phyloP scores from a whole-genome alignment of 2,888 invertebrate species.

The Iselma pallidipennis region DNA sequence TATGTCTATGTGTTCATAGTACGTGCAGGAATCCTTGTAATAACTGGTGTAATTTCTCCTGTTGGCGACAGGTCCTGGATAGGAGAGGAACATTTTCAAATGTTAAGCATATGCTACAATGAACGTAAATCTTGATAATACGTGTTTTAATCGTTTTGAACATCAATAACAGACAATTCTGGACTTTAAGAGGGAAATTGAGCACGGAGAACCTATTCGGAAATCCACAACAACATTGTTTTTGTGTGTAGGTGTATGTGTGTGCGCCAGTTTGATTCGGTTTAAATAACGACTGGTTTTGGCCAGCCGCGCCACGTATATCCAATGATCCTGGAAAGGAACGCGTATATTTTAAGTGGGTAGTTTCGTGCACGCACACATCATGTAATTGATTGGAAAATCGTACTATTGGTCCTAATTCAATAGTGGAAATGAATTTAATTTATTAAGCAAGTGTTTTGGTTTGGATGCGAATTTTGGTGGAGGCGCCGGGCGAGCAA shows the following conservation, averaged over 20 bases:
- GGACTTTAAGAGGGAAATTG: not conserved
- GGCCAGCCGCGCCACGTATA: not conserved
- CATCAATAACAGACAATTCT: constrained; percentile 15
- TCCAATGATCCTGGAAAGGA: not conserved
- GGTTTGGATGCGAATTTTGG: not conserved
- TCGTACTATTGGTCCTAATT: not conserved
- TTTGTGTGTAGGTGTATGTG: not conserved
- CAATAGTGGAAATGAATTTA: not conserved
- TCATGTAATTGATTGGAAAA: not conserved
- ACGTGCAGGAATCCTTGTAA: constrained; percentile 52
- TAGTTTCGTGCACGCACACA: not conserved
- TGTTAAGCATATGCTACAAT: constrained; percentile 40
- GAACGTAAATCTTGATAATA: constrained; percentile 27
- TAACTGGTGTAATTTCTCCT: constrained; percentile 52
- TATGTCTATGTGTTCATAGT: constrained; percentile 37
- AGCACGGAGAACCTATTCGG: not conserved
- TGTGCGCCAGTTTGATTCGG: not conserved
- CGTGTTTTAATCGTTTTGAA: constrained; percentile 20
- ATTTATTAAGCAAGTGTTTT: not conserved
- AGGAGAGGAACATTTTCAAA: constrained; percentile 34
- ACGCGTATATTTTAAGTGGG: not conserved
- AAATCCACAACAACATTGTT: constrained; percentile 3
- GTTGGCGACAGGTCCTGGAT: constrained; percentile 41
- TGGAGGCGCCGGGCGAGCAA: not conserved
- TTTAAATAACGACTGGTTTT: not conserved